Evolutionary conservation across 2,888 invertebrate species (phyloP), one percentile per base, ranked within the genome.

Genomic region (Polyommatus icarus): DNA sequence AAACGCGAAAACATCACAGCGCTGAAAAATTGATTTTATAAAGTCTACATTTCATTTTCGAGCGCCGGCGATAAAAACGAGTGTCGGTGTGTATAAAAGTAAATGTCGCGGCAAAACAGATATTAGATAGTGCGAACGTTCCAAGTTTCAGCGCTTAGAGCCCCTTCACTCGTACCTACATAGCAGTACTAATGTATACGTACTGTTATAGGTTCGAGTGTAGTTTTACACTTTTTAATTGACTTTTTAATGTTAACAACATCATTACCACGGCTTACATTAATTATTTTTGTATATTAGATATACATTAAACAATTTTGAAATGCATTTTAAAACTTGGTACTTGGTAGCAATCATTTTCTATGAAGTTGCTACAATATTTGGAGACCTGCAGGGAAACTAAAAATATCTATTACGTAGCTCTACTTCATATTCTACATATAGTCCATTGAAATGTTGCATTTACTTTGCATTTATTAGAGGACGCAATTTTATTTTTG

Each of bases 41-140:
- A 72, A 67, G 18, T 67, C 67, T 67, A 40, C 72, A 72, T 72
- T 72, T 72, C 40, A 72, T 72, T 72, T 72, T 72, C 10, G n/a
- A 40, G 72, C 10, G 36, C 72, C 0, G 20, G 24, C 72, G 72
- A 40, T 72, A 72, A 72, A 72, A 72, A 72, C 72, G 72, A 72
- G 72, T 40, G 72, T 40, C 36, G 20, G 8, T 72, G 40, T 72
- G 72, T 72, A 71, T 71, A 72, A 72, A 72, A 72, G 40, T 72
- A 72, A 72, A 72, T 72, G 72, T 72, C 36, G 3, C 72, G 72
- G 72, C 36, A 72, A 40, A 72, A 72, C 67, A 67, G 29, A 67
- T 67, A 67, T 67, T 40, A 72, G 72, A 72, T 72, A 36, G 71
- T n/a, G 72, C 29, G 67, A 67, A 32, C 6, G 32, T 32, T 67